Evolutionary conservation across 2,888 invertebrate genomes (phyloP), one percentile per base, ranked within the genome.

Genomic region (Marronus borbonicus): DNA sequence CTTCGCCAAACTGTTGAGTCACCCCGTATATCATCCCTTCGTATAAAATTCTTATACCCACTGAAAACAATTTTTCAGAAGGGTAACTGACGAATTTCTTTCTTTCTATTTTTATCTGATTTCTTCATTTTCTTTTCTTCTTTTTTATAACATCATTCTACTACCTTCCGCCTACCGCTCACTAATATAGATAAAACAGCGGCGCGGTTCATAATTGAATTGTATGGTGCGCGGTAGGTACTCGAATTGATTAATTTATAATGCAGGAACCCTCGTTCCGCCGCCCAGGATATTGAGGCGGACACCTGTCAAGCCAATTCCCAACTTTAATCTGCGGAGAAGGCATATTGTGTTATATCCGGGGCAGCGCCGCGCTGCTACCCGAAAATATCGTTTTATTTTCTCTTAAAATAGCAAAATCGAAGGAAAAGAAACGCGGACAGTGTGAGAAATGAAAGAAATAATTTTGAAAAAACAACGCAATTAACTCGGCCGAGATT

Each of bases 291-390:
- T 49, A 69, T 72, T 58, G 72, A 72, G 60, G 50, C 58, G 39
- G 72, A 60, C 72, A 72, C 72, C 58, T 72, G 72, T 72, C 72
- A 72, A 44, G 72, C 58, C 60, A 72, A 55, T 55, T 55, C 58
- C 72, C 50, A 52, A 58, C 70, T 72, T 72, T 72, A 55, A 24
- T 58, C 55, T 52, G 55, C 39, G 65, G 65, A 20, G 44, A 80
- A 81, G 55, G 20, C 62, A 49, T 44, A 66, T 66, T 79, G 76
- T 66, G 39, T 66, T 58, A 58, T 58, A 58, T 58, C 4, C 44
- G 44, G 44, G 8, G 10, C 44, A 44, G 8, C 44, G 1, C 44
- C 8, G 31, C 44, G 44, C 44, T 12, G 10, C 8, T 12, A 1
- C 39, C 39, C 39, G 24, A 39, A 39, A 39, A 39, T 39, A 39